Evolutionary conservation across 2,888 invertebrate genomes (phyloP).

Genomic region (Drepana falcataria): DNA sequence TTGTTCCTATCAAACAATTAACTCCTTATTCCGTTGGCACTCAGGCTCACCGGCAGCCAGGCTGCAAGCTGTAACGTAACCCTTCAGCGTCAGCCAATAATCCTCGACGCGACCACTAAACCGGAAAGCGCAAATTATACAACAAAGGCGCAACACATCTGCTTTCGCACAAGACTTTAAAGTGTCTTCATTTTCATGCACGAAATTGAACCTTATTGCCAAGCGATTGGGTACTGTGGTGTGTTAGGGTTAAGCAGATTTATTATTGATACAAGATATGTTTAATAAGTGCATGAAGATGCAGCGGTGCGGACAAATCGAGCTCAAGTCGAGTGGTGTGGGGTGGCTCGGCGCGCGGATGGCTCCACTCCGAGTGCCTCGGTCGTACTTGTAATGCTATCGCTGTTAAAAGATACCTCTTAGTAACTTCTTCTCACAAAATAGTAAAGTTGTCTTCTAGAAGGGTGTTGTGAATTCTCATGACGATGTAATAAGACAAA

Average conservation of each 20-base stretch:
- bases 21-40: slow-evolving; percentile 14
- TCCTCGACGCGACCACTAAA: slow-evolving; percentile 66
- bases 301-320: slow-evolving; percentile 59
- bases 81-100: slow-evolving; percentile 29
- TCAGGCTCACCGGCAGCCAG: not conserved
- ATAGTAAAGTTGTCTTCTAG: too few species aligned
- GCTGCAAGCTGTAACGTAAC: slow-evolving; percentile 37
- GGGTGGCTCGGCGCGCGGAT: slow-evolving; percentile 21
- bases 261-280: slow-evolving; percentile 73
- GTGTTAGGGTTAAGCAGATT: slow-evolving; percentile 40
- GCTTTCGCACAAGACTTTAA: slow-evolving; percentile 43
- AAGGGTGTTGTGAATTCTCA: too few species aligned
- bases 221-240: slow-evolving; percentile 26
- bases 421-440: too few species aligned
- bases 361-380: slow-evolving; percentile 12
- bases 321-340: slow-evolving; percentile 51
- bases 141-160: slow-evolving; percentile 76
- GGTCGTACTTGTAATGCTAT: too few species aligned
- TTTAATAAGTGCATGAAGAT: slow-evolving; percentile 69
- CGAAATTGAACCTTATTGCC: slow-evolving; percentile 29
- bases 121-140: slow-evolving; percentile 76
- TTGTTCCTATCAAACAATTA: not conserved
- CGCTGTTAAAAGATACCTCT: too few species aligned
- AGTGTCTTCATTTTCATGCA: slow-evolving; percentile 3
- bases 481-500: too few species aligned